Percentiles rank a stretch among this genome's conserved stretches.
Conservation (phyloP, 2,113 vertebrate genomes). For the Gobio gobio region DNA sequence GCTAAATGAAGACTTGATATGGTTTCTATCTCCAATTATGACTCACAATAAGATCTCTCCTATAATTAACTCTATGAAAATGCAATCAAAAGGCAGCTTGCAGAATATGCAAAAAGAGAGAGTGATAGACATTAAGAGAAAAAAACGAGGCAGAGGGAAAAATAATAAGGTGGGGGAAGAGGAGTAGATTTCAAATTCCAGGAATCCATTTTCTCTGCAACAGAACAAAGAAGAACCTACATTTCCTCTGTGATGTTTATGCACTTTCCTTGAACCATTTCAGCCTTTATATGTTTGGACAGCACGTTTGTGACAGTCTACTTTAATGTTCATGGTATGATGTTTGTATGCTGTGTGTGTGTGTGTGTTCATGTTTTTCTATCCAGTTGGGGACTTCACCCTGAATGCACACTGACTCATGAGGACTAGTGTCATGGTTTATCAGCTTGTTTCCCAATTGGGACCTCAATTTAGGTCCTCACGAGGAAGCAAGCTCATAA, state of each 20-base stretch:
- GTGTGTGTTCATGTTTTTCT: not conserved
- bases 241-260: constrained; percentile 2
- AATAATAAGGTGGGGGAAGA: not conserved
- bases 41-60: constrained; percentile 25
- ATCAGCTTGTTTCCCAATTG: too few species aligned
- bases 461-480: too few species aligned
- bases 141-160: not conserved
- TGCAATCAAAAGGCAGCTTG: constrained; percentile 9
- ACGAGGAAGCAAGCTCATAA: too few species aligned
- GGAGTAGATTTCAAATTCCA: constrained; percentile 30
- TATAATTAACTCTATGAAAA: constrained; percentile 41
- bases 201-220: constrained; percentile 39
- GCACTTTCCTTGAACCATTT: constrained; percentile 19
- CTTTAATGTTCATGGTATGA: not conserved
- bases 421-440: too few species aligned
- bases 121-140: not conserved
- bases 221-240: constrained; percentile 34
- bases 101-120: constrained; percentile 17
- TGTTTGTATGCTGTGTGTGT: not conserved
- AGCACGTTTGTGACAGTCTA: constrained; percentile 15
- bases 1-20: constrained; percentile 19
- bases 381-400: too few species aligned
- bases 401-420: too few species aligned
- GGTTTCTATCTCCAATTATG: constrained; percentile 1
- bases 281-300: not conserved